phyloP scores from a whole-genome alignment of 1,140 invertebrate genomes.

The Planococcus citri region DNA sequence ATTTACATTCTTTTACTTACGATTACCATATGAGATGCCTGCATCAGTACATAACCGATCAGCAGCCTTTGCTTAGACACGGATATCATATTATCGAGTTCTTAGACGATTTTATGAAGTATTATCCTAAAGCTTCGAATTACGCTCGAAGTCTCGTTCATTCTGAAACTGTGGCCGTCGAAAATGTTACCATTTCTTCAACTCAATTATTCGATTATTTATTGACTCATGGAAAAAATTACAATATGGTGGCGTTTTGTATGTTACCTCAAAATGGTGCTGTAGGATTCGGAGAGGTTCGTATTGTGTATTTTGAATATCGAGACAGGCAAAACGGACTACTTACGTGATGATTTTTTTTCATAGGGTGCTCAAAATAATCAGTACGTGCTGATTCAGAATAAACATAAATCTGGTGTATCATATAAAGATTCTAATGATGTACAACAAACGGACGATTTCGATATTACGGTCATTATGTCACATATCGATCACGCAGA shows the following conservation, averaged over 20 bases:
- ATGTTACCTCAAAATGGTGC: conserved; percentile 41
- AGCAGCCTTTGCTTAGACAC: conserved; percentile 45
- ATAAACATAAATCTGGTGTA: conserved; percentile 42
- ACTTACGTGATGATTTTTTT: background rate
- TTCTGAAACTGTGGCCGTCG: conserved; percentile 48
- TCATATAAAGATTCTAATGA: conserved; percentile 50
- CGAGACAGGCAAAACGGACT: background rate
- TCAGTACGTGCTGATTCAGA: conserved; percentile 49
- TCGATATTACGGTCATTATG: conserved; percentile 55
- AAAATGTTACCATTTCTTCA: conserved; percentile 48
- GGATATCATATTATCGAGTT: conserved; percentile 66
- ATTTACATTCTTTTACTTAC: conserved; percentile 78
- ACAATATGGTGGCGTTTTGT: conserved; percentile 52
- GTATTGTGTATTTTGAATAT: background rate
- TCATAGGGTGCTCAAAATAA: conserved; percentile 30
- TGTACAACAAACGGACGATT: conserved; percentile 49
- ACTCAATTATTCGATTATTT: conserved; percentile 60
- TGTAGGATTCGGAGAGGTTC: background rate
- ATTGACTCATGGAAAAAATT: conserved; percentile 52
- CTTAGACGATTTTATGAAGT: conserved; percentile 68
- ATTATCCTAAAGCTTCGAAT: conserved; percentile 71
- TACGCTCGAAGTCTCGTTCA: conserved; percentile 66
- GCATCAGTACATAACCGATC: conserved; percentile 49
- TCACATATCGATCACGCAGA: conserved; percentile 40
- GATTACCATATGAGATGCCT: conserved; percentile 71